Conservation (phyloP, 2,797 vertebrate species). For the Crenichthys baileyi region DNA sequence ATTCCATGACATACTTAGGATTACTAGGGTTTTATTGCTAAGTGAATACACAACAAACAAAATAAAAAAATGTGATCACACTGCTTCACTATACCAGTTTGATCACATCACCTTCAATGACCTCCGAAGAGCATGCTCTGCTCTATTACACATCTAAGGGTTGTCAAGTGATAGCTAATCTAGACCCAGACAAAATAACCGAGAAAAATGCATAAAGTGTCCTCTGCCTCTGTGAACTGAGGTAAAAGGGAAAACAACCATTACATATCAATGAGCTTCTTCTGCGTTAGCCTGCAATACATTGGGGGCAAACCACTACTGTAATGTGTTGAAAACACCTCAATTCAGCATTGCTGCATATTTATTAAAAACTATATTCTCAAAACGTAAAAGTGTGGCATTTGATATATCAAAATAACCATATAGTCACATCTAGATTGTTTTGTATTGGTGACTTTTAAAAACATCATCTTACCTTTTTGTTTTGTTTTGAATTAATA, state of each 20-base stretch:
- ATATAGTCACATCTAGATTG: conserved; percentile 9
- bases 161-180: conserved; percentile 76
- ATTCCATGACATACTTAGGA: conserved; percentile 20
- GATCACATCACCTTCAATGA: conserved; percentile 51
- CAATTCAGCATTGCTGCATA: conserved; percentile 22
- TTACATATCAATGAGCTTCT: conserved; percentile 68
- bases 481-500: conserved; percentile 43
- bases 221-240: conserved; percentile 47
- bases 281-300: conserved; percentile 51
- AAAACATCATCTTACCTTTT: background rate
- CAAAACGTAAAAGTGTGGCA: conserved; percentile 12
- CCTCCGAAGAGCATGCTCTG: conserved; percentile 57
- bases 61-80: conserved; percentile 8
- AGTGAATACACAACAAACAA: conserved; percentile 10
- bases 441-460: conserved; percentile 11
- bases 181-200: conserved; percentile 72
- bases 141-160: conserved; percentile 64
- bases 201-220: conserved; percentile 50
- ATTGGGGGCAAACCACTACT: conserved; percentile 52
- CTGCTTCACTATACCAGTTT: conserved; percentile 38
- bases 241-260: conserved; percentile 41
- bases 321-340: conserved; percentile 35
- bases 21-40: conserved; percentile 12
- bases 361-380: background rate
- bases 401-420: conserved; percentile 21